Conservation (phyloP, 2,797 vertebrate species). For the Phrynocephalus guinanensis region DNA sequence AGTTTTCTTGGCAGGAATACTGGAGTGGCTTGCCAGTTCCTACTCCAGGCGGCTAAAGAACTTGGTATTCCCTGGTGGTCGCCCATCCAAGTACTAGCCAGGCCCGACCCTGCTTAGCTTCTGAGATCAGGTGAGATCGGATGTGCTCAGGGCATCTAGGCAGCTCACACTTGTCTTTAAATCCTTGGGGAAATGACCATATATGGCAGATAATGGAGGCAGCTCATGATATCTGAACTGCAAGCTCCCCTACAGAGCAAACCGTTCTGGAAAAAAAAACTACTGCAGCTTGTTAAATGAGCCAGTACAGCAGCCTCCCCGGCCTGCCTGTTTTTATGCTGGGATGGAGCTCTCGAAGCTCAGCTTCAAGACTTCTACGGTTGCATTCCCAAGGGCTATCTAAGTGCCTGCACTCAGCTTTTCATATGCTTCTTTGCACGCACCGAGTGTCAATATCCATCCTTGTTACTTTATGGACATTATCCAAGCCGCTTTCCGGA, state of each 20-base stretch:
- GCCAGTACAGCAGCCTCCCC: too few relatives aligned
- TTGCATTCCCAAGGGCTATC: background rate
- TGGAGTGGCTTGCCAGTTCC: too few relatives aligned
- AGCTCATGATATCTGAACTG: background rate
- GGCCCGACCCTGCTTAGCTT: too few relatives aligned
- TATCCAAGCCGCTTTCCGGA: background rate
- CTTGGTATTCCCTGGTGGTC: too few relatives aligned
- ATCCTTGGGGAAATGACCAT: too few relatives aligned
- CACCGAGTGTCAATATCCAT: slow-evolving; percentile 13
- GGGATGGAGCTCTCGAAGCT: background rate
- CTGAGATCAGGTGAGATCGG: too few relatives aligned
- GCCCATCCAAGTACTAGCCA: too few relatives aligned
- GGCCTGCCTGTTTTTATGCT: background rate
- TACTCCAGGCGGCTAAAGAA: too few relatives aligned
- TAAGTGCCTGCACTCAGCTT: background rate
- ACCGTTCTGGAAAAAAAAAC: background rate
- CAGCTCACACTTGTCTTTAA: too few relatives aligned
- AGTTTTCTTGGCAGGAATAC: too few relatives aligned
- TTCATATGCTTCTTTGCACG: background rate
- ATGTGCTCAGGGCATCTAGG: too few relatives aligned
- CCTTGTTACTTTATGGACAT: background rate
- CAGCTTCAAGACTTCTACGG: background rate
- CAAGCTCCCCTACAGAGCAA: background rate
- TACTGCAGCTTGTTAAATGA: background rate
- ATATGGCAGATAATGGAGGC: background rate